These are phyloP conservation scores for Cathartes aura DNA, from an alignment of 2,113 vertebrate species.

Conservation along the genomic window DNA sequence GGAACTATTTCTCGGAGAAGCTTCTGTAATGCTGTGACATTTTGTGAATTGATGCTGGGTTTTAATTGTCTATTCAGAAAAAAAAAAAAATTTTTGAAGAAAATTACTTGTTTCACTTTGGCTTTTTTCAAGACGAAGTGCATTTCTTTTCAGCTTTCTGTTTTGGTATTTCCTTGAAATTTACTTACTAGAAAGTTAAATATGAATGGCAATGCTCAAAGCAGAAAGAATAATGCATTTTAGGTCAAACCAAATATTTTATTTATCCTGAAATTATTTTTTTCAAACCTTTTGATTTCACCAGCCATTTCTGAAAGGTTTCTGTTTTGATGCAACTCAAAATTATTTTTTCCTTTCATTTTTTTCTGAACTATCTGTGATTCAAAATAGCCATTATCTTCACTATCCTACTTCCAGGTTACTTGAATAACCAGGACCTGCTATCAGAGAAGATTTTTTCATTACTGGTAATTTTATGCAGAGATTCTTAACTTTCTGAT, in stretches of 20 bases:
- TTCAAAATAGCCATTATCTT: background rate
- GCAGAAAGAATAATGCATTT: background rate
- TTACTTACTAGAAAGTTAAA: background rate
- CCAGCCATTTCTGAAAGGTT: background rate
- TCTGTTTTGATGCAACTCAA: background rate
- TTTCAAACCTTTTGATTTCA: background rate
- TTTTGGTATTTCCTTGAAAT: background rate
- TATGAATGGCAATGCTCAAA: background rate
- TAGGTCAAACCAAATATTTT: background rate
- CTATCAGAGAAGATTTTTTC: background rate
- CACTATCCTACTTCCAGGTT: background rate
- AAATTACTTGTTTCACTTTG: background rate
- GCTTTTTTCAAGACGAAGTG: background rate
- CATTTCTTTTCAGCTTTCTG: background rate
- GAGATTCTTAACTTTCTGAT: background rate
- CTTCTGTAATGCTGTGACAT: accelerated
- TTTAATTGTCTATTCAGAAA: background rate
- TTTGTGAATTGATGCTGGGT: background rate
- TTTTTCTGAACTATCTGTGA: background rate
- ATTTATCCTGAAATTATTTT: background rate
- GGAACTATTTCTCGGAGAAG: background rate
- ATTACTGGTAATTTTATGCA: background rate
- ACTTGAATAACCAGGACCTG: background rate
- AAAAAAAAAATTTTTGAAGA: background rate
- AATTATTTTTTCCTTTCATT: background rate